A percentile compares a stretch with the other conserved stretches of the same genome.
These are phyloP conservation scores for Drosophila subquinaria DNA, from an alignment of 2,888 invertebrate genomes.

Conservation along the genomic window DNA sequence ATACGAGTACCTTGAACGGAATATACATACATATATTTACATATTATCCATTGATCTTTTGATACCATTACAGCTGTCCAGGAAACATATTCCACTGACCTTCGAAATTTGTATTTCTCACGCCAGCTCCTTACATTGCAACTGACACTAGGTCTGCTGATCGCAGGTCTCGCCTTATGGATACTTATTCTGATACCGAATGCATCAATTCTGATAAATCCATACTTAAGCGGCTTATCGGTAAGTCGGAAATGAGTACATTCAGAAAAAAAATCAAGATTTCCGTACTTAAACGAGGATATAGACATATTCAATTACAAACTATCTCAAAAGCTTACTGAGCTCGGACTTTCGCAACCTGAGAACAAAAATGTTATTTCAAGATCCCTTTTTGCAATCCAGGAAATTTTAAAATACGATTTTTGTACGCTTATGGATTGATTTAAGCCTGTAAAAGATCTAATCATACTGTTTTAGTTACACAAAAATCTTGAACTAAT, in stretches of 20 bases:
- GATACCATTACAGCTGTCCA: conserved; percentile 67
- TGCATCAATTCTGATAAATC: conserved; percentile 87
- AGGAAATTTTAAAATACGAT: too few species aligned
- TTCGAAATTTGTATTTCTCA: conserved; percentile 80
- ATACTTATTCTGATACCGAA: conserved; percentile 88
- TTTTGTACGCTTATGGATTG: too few species aligned
- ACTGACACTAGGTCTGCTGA: conserved; percentile 86
- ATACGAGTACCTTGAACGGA: neutral
- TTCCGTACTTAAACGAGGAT: neutral
- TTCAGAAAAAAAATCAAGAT: too few species aligned
- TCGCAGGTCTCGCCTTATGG: conserved; percentile 87
- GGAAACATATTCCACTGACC: conserved; percentile 82
- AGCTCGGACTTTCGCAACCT: too few species aligned
- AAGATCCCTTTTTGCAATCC: too few species aligned
- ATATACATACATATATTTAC: neutral
- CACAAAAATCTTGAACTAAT: too few species aligned
- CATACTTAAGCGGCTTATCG: conserved; percentile 89
- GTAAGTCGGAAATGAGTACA: conserved; percentile 84
- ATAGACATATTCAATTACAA: neutral
- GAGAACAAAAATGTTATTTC: too few species aligned
- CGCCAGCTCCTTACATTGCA: conserved; percentile 83
- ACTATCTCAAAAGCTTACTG: neutral
- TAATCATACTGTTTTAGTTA: too few species aligned
- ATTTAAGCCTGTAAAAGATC: too few species aligned
- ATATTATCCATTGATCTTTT: conserved; percentile 1